Evolutionary conservation across 2,797 vertebrate species (phyloP).

Genomic region (Lacerta viridis): DNA sequence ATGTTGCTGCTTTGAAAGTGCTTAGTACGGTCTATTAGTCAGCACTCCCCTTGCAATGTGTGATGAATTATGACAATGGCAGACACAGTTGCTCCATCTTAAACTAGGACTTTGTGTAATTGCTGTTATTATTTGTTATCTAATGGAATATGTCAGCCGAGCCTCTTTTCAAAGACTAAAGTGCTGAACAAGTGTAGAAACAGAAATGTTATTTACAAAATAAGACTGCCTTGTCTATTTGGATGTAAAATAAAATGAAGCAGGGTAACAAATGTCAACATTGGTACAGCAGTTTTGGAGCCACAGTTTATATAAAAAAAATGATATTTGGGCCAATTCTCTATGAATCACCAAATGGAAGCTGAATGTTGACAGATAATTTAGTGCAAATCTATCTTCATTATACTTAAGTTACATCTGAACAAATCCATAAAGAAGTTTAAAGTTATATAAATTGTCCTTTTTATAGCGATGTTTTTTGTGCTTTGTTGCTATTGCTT

Average conservation of each 20-base stretch:
- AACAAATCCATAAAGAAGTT: neutral
- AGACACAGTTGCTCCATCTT: neutral
- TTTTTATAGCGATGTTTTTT: neutral
- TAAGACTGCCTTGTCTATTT: slow-evolving; percentile 30
- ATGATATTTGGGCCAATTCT: slow-evolving; percentile 38
- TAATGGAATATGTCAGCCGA: neutral
- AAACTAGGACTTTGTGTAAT: neutral
- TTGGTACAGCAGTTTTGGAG: slow-evolving; percentile 30
- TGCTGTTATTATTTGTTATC: neutral
- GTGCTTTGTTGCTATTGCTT: neutral
- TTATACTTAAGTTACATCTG: slow-evolving; percentile 3
- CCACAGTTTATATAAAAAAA: slow-evolving; percentile 46
- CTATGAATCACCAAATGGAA: slow-evolving; percentile 17
- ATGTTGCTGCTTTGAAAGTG: slow-evolving; percentile 19
- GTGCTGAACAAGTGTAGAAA: slow-evolving; percentile 32
- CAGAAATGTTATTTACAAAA: slow-evolving; percentile 46
- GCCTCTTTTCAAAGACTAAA: neutral
- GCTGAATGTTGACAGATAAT: slow-evolving; percentile 54
- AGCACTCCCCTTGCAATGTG: too few relatives aligned
- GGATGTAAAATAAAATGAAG: slow-evolving; percentile 33
- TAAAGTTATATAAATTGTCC: neutral
- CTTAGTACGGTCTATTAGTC: neutral
- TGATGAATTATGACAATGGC: neutral
- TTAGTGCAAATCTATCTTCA: slow-evolving; percentile 25
- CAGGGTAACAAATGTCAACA: slow-evolving; percentile 37